Base-by-base conservation (phyloP, 1,140 invertebrate genomes). In the Bombus superbus region DNA sequence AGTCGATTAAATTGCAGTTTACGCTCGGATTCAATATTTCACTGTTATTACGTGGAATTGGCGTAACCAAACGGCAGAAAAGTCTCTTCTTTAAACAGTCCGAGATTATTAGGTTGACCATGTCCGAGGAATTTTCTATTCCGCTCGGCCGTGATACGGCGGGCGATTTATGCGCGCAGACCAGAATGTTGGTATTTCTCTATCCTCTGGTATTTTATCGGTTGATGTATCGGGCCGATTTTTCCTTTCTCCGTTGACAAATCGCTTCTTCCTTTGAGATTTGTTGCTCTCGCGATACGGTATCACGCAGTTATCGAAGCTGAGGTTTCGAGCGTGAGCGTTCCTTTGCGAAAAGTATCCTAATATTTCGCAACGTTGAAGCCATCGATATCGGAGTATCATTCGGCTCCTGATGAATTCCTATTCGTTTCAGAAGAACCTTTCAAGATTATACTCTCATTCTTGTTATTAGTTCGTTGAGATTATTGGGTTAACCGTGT, bases 1-100 rank as follows among this genome's bases (percentile, higher is more conserved):
- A 78, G 71, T 47, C 76, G 69, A 84, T 86, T 87, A 89, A 89
- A 90, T 90, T 90, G 86, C 83, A 80, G 88, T 90, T 90, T 90
- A 88, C 89, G 88, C 88, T 90, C 85, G 81, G 64, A 89, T 89
- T 89, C 88, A 89, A 89, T 89, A 82, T 89, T 89, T 89, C 88
- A 89, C 88, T 89, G 79, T 89, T 81, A 89, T 89, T 89, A 89
- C 59, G 47, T 69, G 53, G 83, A 89, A 86, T 74, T 88, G 74
- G 78, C 88, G 84, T 80, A 86, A 68, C 88, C 57, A 69, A 80
- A 86, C 76, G 59, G 69, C 59, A 42, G 80, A 57, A 73, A 62
- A 85, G 76, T 80, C 68, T 47, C 76, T 47, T 85, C 83, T 85
- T 85, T 85, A 75, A 83, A 75, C 81, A 83, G 73, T 75, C 42